Base-by-base conservation (phyloP, 2,888 invertebrate genomes). In the Aphodius sticticus region DNA sequence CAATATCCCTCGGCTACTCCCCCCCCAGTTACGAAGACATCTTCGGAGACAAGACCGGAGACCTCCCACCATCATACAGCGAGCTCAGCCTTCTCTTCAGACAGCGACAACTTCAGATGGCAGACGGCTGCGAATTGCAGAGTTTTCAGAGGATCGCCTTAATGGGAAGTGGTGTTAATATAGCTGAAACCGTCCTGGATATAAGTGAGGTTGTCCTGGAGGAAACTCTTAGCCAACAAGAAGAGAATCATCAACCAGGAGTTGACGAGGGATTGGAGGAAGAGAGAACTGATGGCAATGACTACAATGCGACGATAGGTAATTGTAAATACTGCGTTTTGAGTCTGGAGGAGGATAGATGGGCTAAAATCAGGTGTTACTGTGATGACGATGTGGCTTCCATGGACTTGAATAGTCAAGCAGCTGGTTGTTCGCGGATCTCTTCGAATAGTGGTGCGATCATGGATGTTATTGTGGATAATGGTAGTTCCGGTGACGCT, bases 21-120 rank as follows among this genome's bases (percentile, higher is more conserved):
- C 91, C 91, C 0, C 91, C 91, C 0, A 89, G 91, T 0, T 91
- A 91, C 84, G 91, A 91, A 76, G 91, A 91, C 81, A 90, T 91
- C 79, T 91, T 91, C 81, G 90, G 91, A 12, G 84, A 84, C 16
- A 85, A 84, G 79, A 84, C 80, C 14, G 83, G 83, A 69, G 89
- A 89, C 81, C 85, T 89, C 77, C 89, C 88, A 9, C 89, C 88
- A 6, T 87, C 88, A 6, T 89, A 89, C 84, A 89, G 89, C 83
- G 88, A 88, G 83, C 75, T 81, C 6, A 78, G 78, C 36, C 74
- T 81, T 6, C 38, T 78, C 37, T 81, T 81, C 77, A 77, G 78
- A 36, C 81, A 81, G 26, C 69, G 79, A 69, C 81, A 81, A 36
- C 37, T 76, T 37, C 74, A 26, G 35, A 26, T 74, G 74, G 36